Evolutionary conservation across 2,113 vertebrate genomes (phyloP).

Genomic region (Amphilophus citrinellus): DNA sequence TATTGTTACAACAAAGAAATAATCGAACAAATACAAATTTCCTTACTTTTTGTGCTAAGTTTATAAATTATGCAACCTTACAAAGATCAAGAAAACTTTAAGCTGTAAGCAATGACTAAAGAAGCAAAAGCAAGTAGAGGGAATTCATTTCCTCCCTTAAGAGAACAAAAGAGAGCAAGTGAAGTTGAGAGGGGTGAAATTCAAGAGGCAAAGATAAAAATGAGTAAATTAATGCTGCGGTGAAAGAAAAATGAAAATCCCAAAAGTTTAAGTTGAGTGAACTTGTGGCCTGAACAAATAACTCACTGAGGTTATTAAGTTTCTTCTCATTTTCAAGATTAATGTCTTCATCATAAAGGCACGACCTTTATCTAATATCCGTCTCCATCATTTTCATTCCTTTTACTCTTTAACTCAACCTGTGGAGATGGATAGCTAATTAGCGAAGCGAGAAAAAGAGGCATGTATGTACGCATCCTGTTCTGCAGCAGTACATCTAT

Average conservation of each 20-base stretch:
- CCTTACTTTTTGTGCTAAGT: too few relatives aligned
- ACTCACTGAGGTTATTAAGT: neutral
- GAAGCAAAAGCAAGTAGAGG: neutral
- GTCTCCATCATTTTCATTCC: neutral
- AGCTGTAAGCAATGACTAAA: neutral
- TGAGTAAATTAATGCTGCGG: neutral
- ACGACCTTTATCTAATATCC: slow-evolving; percentile 19
- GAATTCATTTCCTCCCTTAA: neutral
- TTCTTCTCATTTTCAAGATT: neutral
- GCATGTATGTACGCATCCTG: too few relatives aligned
- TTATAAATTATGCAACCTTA: neutral
- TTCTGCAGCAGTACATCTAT: too few relatives aligned
- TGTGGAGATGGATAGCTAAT: neutral
- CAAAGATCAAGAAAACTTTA: neutral
- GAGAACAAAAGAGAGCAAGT: slow-evolving; percentile 4
- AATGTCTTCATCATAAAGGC: neutral
- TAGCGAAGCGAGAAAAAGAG: neutral
- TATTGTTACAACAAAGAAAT: too few relatives aligned
- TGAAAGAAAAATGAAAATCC: neutral
- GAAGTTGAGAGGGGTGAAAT: neutral
- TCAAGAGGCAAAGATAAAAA: neutral
- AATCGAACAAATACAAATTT: too few relatives aligned
- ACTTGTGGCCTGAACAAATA: neutral
- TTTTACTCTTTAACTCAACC: neutral
- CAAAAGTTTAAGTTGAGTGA: neutral